Percentiles rank a stretch among this genome's conserved stretches.
Conservation (phyloP, 2,113 vertebrate species). For the Phrynosoma blainvillii region DNA sequence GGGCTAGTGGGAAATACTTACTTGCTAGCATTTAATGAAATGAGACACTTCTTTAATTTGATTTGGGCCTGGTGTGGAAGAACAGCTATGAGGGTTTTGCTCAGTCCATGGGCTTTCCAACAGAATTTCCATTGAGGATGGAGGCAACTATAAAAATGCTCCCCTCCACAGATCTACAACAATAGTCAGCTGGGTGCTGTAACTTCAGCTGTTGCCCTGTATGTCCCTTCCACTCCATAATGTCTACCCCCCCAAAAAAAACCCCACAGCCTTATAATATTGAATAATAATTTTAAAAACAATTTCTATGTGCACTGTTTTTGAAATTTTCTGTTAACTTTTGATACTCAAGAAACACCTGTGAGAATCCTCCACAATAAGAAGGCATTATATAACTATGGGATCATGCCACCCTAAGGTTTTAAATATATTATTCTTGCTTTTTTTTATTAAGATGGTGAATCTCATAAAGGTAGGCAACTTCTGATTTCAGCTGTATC, state of each 20-base stretch:
- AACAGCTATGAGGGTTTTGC: background rate
- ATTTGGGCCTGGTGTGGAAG: slow-evolving; percentile 7
- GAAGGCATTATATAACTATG: background rate
- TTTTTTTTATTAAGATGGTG: too few species aligned
- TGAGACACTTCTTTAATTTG: background rate
- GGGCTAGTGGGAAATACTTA: background rate
- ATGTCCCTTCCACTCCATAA: rapidly evolving
- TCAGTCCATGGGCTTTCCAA: background rate
- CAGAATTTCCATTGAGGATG: slow-evolving; percentile 49
- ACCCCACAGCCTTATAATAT: background rate
- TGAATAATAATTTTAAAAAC: background rate
- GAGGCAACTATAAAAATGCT: slow-evolving; percentile 41
- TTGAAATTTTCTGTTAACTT: background rate
- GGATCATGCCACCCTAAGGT: too few species aligned
- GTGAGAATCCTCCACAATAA: background rate
- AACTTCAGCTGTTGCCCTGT: background rate
- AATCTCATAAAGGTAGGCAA: too few species aligned
- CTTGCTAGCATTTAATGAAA: background rate
- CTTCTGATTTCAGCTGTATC: too few species aligned
- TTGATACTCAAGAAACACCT: background rate
- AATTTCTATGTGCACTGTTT: background rate
- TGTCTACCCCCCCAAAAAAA: background rate
- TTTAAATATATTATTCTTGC: too few species aligned
- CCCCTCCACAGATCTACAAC: background rate
- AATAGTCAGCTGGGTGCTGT: background rate